Conservation (phyloP, 1,140 invertebrate species). For the Polypedilum pembai region DNA sequence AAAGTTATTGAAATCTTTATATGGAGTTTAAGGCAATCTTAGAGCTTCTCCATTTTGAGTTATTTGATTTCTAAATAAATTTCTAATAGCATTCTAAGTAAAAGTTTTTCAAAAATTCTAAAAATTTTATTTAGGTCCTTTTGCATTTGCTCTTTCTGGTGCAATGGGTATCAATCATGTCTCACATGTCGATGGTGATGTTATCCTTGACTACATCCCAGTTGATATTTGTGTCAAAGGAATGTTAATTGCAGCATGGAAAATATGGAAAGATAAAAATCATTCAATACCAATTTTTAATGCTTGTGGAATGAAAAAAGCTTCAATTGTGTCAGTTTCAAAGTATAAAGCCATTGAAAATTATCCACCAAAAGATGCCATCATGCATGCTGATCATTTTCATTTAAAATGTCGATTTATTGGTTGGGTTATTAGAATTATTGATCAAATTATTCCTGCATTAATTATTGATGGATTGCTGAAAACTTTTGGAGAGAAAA, state of each 20-base stretch:
- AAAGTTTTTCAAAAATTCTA: no score
- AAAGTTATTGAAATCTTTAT: no score
- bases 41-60: no score
- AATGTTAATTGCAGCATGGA: constrained; percentile 67
- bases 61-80: no score
- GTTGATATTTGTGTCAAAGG: constrained; percentile 79
- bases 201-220: constrained; percentile 71
- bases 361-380: background rate
- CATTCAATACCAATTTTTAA: background rate
- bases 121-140: constrained; percentile 66
- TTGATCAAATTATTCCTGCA: constrained; percentile 55
- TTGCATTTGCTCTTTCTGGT: constrained; percentile 55
- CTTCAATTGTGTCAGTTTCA: background rate
- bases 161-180: constrained; percentile 61
- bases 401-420: constrained; percentile 34
- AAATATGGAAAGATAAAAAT: constrained; percentile 47
- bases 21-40: no score
- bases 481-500: constrained; percentile 48
- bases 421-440: constrained; percentile 43
- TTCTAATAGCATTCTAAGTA: no score
- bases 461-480: constrained; percentile 51
- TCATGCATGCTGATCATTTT: background rate
- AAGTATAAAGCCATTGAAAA: background rate
- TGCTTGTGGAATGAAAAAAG: background rate
- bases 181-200: constrained; percentile 54